Evolutionary conservation across 2,888 invertebrate species (phyloP), one percentile per base, ranked within the genome.

Genomic region (Pterostichus madidus): DNA sequence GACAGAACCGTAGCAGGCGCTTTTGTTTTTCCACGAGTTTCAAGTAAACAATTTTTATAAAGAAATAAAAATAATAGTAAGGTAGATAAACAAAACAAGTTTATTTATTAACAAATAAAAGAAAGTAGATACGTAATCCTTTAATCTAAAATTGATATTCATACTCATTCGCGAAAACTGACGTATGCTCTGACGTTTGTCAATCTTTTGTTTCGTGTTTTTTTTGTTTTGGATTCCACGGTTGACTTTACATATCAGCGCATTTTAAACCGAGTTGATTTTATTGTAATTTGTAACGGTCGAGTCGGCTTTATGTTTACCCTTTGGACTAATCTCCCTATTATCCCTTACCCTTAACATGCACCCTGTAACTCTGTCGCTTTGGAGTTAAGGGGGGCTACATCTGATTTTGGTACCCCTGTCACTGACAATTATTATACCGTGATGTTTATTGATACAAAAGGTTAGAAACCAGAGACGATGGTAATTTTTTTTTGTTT

Each of bases 231-330:
- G 31, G 8, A 17, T 56, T 35, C 49, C 49, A 13, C 13, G 61
- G 31, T 8, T 71, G 68, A 71, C 68, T 71, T 71, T 44, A 44
- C 46, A 39, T 71, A 39, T 64, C 64, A 31, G 39, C 39, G 39
- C 39, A 39, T 64, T 64, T 64, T n/a, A 31, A 64, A 10, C 39
- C 5, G 56, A 71, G 68, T 71, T 71, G 68, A 81, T 81, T 81
- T 81, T 81, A 81, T 81, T 81, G 56, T 81, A 81, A 81, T 81
- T 81, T 81, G 81, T 81, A 81, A 81, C 81, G 81, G 81, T 81
- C 81, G 59, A 46, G 6, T 49, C 59, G 59, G 77, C 39, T 56
- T 56, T 77, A 39, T 77, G 49, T 77, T 75, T 53, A 56, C 75
- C 81, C 75, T 81, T 44, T 75, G 44, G 17, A 61, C 81, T 81